Evolutionary conservation across 30 jellyfish, hydroid and myxozoan genomes (phyloP).

Genomic region (Chrysaora quinquecirrha): DNA sequence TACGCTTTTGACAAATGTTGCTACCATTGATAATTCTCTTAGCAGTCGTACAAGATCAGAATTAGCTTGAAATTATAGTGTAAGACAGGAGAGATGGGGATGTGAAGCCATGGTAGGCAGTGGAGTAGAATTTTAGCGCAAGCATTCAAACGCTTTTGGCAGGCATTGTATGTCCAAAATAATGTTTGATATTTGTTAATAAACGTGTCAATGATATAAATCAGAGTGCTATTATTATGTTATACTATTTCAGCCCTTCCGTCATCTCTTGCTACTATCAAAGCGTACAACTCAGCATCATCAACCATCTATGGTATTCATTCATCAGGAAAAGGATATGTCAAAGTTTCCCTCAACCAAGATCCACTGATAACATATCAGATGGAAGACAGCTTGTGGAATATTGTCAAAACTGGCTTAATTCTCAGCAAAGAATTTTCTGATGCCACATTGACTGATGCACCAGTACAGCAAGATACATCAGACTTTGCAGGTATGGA

Average conservation of each 20-base stretch:
- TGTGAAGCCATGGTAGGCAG: too few species aligned
- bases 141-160: too few species aligned
- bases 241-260: not conserved
- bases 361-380: slow-evolving; percentile 2
- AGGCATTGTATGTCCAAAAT: too few species aligned
- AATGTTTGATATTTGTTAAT: too few species aligned
- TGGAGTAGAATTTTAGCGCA: too few species aligned
- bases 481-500: slow-evolving; percentile 23
- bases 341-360: not conserved
- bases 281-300: not conserved
- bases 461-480: not conserved
- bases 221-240: too few species aligned
- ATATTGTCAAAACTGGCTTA: not conserved
- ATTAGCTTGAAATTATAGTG: too few species aligned
- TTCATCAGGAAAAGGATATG: slow-evolving; percentile 11
- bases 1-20: too few species aligned
- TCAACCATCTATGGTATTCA: slow-evolving; percentile 16
- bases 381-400: slow-evolving; percentile 16
- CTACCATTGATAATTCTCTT: too few species aligned
- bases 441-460: not conserved
- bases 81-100: too few species aligned
- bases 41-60: too few species aligned
- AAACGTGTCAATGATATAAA: too few species aligned
- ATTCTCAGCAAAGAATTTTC: not conserved
- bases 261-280: not conserved